Conservation (phyloP, 2,797 vertebrate species). For the Euthynnus affinis region DNA sequence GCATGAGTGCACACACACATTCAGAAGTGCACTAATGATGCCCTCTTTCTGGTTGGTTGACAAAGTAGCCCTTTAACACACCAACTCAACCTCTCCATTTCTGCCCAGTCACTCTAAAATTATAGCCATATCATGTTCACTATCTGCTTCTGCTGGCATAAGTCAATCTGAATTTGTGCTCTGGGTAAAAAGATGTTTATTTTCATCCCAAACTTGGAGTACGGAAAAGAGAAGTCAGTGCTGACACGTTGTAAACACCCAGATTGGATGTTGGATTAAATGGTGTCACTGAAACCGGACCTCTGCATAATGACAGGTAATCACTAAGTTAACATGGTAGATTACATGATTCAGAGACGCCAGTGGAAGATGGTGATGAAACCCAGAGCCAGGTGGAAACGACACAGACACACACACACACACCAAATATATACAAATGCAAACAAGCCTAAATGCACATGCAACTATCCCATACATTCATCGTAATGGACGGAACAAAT, state of each 20-base stretch:
- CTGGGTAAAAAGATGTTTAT: conserved; percentile 44
- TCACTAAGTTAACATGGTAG: conserved; percentile 69
- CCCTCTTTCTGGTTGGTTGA: conserved; percentile 10
- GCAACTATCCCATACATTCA: conserved; percentile 32
- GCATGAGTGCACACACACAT: neutral
- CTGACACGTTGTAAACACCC: conserved; percentile 68
- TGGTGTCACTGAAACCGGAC: conserved; percentile 71
- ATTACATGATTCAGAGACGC: conserved; percentile 71
- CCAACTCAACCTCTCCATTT: conserved; percentile 2
- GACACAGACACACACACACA: conserved; percentile 12
- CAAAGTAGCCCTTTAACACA: conserved; percentile 36
- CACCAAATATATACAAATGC: conserved; percentile 47
- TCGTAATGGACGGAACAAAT: conserved; percentile 74
- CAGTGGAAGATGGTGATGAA: conserved; percentile 56
- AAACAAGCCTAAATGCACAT: conserved; percentile 31
- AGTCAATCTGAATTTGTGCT: conserved; percentile 26
- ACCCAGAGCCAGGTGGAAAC: conserved; percentile 63
- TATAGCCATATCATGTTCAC: conserved; percentile 44
- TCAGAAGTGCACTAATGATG: neutral
- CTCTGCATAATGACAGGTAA: conserved; percentile 75
- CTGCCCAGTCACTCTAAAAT: conserved; percentile 33
- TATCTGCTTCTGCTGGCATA: conserved; percentile 26
- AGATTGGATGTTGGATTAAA: conserved; percentile 58
- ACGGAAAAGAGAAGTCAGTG: conserved; percentile 49
- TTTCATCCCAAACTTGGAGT: conserved; percentile 49